Percentiles rank a stretch among this genome's conserved stretches.
Conservation (phyloP, 2,888 invertebrate genomes). For the Ophioninae sp. region DNA sequence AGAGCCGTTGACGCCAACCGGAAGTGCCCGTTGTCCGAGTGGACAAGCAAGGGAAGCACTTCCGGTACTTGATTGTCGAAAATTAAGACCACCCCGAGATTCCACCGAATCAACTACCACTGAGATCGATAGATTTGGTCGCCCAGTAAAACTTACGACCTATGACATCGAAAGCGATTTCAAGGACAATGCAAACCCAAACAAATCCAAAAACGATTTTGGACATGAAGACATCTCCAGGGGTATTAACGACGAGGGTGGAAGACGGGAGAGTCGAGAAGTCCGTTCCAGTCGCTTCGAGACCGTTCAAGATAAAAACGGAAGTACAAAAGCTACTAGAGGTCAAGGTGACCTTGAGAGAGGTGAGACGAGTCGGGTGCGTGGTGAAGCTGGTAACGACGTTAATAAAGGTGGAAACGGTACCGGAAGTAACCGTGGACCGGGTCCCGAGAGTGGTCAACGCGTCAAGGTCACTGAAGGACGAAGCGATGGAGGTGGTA, state of each 20-base stretch:
- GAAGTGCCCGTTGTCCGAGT: constrained; percentile 64
- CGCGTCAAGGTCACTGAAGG: constrained; percentile 17
- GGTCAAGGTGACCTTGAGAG: constrained; percentile 4
- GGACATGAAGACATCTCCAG: background rate
- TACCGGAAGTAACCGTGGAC: constrained; percentile 10
- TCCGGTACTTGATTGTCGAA: constrained; percentile 61
- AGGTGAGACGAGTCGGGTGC: background rate
- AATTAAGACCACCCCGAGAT: constrained; percentile 42
- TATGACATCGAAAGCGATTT: background rate
- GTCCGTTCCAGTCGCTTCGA: background rate
- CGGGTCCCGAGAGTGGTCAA: background rate
- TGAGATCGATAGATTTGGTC: background rate
- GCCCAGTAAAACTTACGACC: background rate
- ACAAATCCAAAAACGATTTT: background rate
- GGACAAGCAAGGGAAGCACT: constrained; percentile 7
- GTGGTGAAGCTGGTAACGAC: background rate
- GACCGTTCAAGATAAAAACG: background rate
- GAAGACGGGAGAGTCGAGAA: constrained; percentile 13
- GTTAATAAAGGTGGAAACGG: constrained; percentile 16
- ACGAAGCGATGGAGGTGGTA: constrained; percentile 25
- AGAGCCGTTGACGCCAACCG: constrained; percentile 83
- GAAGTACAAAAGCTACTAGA: background rate
- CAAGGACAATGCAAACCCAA: background rate
- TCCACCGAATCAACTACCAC: constrained; percentile 22
- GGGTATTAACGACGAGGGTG: background rate